Conservation (phyloP, 2,797 vertebrate species). For the Xenops minutus region DNA sequence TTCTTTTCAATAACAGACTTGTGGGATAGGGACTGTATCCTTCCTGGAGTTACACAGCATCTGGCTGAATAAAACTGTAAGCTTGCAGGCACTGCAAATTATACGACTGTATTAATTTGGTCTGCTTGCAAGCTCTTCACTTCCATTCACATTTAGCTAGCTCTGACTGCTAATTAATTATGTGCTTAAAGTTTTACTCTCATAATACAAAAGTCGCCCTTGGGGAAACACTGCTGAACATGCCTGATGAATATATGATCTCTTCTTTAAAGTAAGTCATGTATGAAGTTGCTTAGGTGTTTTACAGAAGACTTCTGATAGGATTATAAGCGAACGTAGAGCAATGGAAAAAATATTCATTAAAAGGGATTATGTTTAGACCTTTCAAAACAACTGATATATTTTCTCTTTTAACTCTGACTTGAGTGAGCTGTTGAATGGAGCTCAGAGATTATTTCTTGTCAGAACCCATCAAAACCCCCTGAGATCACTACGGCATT, state of each 20-base stretch:
- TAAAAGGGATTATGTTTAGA: constrained; percentile 47
- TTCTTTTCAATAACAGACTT: neutral
- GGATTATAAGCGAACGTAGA: constrained; percentile 10
- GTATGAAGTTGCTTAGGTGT: neutral
- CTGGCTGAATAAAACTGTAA: neutral
- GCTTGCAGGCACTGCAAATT: neutral
- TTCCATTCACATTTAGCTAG: neutral
- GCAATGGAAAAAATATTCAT: neutral
- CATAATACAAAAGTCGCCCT: neutral
- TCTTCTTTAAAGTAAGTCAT: neutral
- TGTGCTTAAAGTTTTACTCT: neutral
- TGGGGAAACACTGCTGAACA: neutral
- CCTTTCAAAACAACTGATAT: neutral
- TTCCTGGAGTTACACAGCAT: neutral
- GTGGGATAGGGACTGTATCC: neutral
- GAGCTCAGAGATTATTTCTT: constrained; percentile 31
- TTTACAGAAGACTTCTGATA: constrained; percentile 1
- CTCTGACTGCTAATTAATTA: neutral
- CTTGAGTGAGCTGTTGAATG: constrained; percentile 26
- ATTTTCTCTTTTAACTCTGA: constrained; percentile 9
- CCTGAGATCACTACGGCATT: neutral
- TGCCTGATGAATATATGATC: neutral
- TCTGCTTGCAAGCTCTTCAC: neutral
- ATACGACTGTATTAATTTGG: neutral
- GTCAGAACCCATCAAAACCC: constrained; percentile 1